Percentiles rank a stretch among this genome's conserved stretches.
Evolutionary conservation across 2,797 vertebrate genomes (phyloP).

Genomic region (Trematomus bernacchii): DNA sequence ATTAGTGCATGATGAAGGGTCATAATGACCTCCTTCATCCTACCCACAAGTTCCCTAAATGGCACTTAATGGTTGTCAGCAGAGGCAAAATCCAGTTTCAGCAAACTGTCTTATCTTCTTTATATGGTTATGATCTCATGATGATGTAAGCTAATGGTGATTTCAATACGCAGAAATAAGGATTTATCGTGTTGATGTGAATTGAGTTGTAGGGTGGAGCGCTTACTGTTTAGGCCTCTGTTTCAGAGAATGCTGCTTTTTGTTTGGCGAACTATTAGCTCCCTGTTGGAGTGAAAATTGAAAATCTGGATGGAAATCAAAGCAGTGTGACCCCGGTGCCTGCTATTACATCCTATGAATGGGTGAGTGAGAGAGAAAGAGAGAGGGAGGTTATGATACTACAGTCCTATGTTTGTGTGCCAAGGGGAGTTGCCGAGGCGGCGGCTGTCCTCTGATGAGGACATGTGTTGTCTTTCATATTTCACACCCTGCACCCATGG

Average conservation of each 20-base stretch:
- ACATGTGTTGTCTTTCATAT: conserved; percentile 71
- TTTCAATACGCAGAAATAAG: conserved; percentile 20
- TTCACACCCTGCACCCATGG: conserved; percentile 43
- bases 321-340: conserved; percentile 41
- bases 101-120: conserved; percentile 37
- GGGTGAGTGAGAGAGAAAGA: conserved; percentile 12
- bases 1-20: conserved; percentile 74
- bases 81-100: conserved; percentile 28
- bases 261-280: conserved; percentile 34
- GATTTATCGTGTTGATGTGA: conserved; percentile 19
- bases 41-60: conserved; percentile 53
- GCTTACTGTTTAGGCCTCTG: not conserved
- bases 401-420: conserved; percentile 49
- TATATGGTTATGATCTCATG: conserved; percentile 39
- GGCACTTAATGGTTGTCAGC: conserved; percentile 64
- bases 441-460: conserved; percentile 57
- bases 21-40: conserved; percentile 65
- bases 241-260: conserved; percentile 32
- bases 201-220: not conserved
- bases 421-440: conserved; percentile 42
- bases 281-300: conserved; percentile 32
- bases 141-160: conserved; percentile 48
- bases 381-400: conserved; percentile 13
- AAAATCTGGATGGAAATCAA: conserved; percentile 60
- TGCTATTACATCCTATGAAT: conserved; percentile 21